Percentiles rank a stretch among this genome's conserved stretches.
phyloP scores from a whole-genome alignment of 2,888 invertebrate species.

The Muscina levida region DNA sequence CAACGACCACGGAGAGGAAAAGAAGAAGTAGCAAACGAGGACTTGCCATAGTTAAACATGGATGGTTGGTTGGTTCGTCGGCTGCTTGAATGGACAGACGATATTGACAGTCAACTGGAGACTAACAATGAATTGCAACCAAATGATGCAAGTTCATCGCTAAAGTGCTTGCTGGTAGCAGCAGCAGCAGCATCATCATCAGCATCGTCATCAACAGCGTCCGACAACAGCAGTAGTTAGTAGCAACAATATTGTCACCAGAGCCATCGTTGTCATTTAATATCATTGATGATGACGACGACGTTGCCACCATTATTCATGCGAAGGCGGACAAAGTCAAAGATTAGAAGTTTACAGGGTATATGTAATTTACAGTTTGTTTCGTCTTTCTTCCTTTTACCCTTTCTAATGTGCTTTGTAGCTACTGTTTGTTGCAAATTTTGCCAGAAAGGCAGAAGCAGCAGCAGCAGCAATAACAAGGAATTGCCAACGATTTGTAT shows the following conservation, averaged over 20 bases:
- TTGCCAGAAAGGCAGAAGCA: background rate
- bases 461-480: background rate
- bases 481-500: constrained; percentile 3
- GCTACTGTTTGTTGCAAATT: constrained; percentile 24
- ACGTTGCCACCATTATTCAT: background rate
- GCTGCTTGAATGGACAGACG: constrained; percentile 7
- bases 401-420: background rate
- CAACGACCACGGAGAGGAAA: constrained; percentile 43
- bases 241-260: background rate
- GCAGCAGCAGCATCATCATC: background rate
- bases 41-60: no score
- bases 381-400: background rate
- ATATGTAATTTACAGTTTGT: background rate
- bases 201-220: background rate
- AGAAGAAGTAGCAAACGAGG: constrained; percentile 5
- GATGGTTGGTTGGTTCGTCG: constrained; percentile 2
- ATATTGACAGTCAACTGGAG: background rate
- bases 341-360: constrained; percentile 5
- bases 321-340: background rate
- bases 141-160: constrained; percentile 60
- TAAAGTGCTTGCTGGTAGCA: constrained; percentile 20
- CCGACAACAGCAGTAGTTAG: background rate
- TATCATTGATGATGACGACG: no score
- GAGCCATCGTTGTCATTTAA: background rate
- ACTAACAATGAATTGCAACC: constrained; percentile 17